phyloP scores from a whole-genome alignment of 2,113 vertebrate species.

The Pelecanus crispus region DNA sequence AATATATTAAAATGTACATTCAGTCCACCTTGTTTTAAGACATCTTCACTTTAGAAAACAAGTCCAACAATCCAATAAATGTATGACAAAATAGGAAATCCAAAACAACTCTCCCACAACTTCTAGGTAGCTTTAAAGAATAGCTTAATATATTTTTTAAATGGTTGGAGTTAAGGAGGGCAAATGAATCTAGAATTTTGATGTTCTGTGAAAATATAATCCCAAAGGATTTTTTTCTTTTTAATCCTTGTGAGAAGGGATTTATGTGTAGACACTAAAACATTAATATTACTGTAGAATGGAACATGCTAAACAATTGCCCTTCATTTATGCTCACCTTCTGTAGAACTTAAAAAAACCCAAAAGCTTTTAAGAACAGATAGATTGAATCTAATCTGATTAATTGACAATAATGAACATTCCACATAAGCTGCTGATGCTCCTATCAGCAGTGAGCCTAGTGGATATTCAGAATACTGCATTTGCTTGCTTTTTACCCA shows the following conservation, averaged over 20 bases:
- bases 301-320: not conserved
- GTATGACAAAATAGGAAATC: not conserved
- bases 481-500: not conserved
- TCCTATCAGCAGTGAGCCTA: not conserved
- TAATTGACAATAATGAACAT: not conserved
- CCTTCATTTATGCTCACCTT: not conserved
- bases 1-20: not conserved
- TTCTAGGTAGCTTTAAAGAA: not conserved
- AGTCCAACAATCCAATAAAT: not conserved
- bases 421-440: not conserved
- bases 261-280: not conserved
- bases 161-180: not conserved
- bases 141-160: not conserved
- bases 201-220: conserved; percentile 31
- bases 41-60: conserved; percentile 3
- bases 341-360: not conserved
- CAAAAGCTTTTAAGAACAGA: not conserved
- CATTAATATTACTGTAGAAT: not conserved
- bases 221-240: not conserved
- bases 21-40: not conserved
- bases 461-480: not conserved
- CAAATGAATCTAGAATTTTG: conserved; percentile 10
- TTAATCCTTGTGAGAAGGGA: conserved; percentile 43
- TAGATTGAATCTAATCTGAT: not conserved
- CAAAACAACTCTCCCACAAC: not conserved